Conservation (phyloP, 2,797 vertebrate species). For the Poeciliopsis gracilis region DNA sequence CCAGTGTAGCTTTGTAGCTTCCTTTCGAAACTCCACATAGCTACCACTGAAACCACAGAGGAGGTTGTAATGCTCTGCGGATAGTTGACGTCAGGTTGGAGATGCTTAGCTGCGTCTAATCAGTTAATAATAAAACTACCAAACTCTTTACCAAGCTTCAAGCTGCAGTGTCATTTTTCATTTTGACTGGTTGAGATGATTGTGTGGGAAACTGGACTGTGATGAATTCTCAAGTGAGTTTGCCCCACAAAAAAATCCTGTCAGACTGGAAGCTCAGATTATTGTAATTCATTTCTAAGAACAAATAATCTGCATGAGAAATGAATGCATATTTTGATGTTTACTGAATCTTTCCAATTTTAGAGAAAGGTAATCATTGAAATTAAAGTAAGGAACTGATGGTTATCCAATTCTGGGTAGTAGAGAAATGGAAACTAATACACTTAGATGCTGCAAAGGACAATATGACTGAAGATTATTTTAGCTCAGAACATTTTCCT, state of each 20-base stretch:
- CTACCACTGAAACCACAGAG: not conserved
- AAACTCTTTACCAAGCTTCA: constrained; percentile 14
- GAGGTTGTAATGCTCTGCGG: not conserved
- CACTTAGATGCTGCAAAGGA: not conserved
- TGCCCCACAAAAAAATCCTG: too few relatives aligned
- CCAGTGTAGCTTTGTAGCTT: not conserved
- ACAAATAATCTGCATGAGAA: not conserved
- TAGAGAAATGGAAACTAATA: not conserved
- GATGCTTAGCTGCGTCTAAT: not conserved
- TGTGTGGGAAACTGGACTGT: not conserved
- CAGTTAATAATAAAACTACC: not conserved
- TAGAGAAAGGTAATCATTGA: not conserved
- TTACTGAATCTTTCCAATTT: not conserved
- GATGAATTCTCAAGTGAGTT: not conserved
- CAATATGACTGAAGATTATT: not conserved
- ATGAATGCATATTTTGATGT: not conserved
- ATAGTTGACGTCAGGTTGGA: not conserved
- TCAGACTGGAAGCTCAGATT: not conserved
- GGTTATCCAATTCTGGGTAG: not conserved
- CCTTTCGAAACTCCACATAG: not conserved
- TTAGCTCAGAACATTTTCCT: not conserved
- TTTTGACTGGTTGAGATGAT: constrained; percentile 19
- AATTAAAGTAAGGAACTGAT: not conserved
- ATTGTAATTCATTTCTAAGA: not conserved
- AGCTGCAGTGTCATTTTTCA: constrained; percentile 28